Percentiles rank a stretch among this genome's conserved stretches.
These are phyloP conservation scores for Boleophthalmus pectinirostris DNA, from an alignment of 2,113 vertebrate species.

Conservation along the genomic window DNA sequence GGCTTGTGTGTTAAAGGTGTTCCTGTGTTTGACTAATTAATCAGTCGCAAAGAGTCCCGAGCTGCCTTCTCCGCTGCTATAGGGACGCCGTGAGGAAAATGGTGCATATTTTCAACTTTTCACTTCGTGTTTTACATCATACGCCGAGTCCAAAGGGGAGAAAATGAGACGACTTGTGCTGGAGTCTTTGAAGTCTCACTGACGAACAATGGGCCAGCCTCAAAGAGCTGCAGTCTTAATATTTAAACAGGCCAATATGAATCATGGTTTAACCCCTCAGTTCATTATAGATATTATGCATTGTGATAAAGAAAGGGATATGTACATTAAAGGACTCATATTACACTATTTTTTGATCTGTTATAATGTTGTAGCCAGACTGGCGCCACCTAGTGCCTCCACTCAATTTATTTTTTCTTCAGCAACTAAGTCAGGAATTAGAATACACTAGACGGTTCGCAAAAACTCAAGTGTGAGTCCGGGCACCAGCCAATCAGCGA, in stretches of 20 bases:
- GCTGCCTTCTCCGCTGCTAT: slow-evolving; percentile 10
- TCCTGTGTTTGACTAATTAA: slow-evolving; percentile 53
- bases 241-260: slow-evolving; percentile 21
- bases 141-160: slow-evolving; percentile 2
- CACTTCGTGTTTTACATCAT: slow-evolving; percentile 29
- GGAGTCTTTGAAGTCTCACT: slow-evolving; percentile 20
- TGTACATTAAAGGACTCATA: neutral
- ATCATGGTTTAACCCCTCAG: slow-evolving; percentile 1
- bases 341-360: no score
- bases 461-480: no score
- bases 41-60: slow-evolving; percentile 9
- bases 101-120: neutral
- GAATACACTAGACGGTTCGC: no score
- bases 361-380: no score
- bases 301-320: neutral
- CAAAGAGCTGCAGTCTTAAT: slow-evolving; percentile 18
- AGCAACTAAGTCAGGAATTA: no score
- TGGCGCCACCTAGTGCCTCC: no score
- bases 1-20: slow-evolving; percentile 46
- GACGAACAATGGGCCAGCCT: slow-evolving; percentile 26
- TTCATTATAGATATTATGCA: neutral
- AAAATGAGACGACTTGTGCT: slow-evolving; percentile 3
- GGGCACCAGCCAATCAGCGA: no score
- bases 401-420: no score
- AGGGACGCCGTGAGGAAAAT: neutral